Evolutionary conservation across 2,888 invertebrate genomes (phyloP).

Genomic region (Athalia circularis): DNA sequence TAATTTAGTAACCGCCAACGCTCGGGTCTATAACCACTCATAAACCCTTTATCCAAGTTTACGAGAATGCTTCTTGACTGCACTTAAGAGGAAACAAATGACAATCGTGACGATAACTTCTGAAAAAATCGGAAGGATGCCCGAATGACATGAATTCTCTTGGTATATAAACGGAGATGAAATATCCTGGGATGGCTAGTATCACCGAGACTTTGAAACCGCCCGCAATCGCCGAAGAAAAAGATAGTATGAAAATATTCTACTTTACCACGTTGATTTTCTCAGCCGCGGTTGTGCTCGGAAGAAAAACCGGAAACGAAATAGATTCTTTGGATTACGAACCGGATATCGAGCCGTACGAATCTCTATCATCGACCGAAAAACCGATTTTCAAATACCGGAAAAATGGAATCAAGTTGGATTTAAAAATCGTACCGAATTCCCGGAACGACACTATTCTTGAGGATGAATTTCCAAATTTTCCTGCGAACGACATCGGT

Average conservation of each 20-base stretch:
- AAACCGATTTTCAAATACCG: constrained; percentile 64
- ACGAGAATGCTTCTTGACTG: constrained; percentile 1
- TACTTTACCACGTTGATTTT: constrained; percentile 15
- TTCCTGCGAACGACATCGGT: constrained; percentile 74
- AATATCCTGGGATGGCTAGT: constrained; percentile 23
- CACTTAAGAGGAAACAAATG: constrained; percentile 56
- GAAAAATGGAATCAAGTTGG: constrained; percentile 65
- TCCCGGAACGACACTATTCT: constrained; percentile 53
- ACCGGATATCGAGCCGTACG: constrained; percentile 54
- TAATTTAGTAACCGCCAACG: constrained; percentile 46
- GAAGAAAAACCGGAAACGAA: constrained; percentile 46
- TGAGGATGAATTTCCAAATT: constrained; percentile 75
- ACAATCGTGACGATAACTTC: constrained; percentile 68
- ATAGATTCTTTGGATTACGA: constrained; percentile 51
- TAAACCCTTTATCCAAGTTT: constrained; percentile 13
- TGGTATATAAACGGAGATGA: constrained; percentile 66
- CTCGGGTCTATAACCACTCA: constrained; percentile 7
- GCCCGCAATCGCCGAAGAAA: constrained; percentile 15
- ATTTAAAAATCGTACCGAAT: constrained; percentile 63
- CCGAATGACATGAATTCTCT: constrained; percentile 67
- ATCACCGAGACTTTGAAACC: constrained; percentile 27
- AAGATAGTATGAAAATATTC: constrained; percentile 30
- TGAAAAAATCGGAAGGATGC: constrained; percentile 59
- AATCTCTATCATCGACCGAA: constrained; percentile 47
- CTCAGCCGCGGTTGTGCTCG: constrained; percentile 9